These are phyloP conservation scores for Muscidifurax raptorellus DNA, from an alignment of 1,140 invertebrate genomes.

Conservation along the genomic window DNA sequence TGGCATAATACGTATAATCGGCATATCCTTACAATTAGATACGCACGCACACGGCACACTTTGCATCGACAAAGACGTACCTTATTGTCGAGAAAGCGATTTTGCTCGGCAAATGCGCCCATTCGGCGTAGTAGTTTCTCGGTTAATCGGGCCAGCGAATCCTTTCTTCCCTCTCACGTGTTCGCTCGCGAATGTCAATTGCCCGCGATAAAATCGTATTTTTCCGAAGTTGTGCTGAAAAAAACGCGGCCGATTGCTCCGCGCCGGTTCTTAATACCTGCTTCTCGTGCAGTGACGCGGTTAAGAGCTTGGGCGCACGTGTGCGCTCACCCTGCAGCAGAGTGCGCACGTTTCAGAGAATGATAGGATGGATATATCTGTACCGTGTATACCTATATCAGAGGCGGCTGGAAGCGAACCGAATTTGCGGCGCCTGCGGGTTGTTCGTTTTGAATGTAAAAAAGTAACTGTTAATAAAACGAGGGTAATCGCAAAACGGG, in stretches of 20 bases:
- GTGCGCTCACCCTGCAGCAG: neutral
- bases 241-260: neutral
- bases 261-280: neutral
- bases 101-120: neutral
- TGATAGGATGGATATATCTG: no score
- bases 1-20: no score
- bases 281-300: neutral
- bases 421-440: no score
- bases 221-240: neutral
- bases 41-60: neutral
- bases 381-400: no score
- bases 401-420: no score
- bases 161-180: neutral
- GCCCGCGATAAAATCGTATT: conserved; percentile 14
- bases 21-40: no score
- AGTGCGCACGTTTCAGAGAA: neutral
- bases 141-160: neutral
- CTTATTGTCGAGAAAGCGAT: neutral
- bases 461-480: no score
- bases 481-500: no score
- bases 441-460: no score
- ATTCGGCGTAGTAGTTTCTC: neutral
- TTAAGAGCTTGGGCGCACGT: neutral
- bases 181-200: neutral
- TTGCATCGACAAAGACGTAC: no score